Conservation (phyloP, 2,797 vertebrate genomes). For the Sebastes steindachneri region DNA sequence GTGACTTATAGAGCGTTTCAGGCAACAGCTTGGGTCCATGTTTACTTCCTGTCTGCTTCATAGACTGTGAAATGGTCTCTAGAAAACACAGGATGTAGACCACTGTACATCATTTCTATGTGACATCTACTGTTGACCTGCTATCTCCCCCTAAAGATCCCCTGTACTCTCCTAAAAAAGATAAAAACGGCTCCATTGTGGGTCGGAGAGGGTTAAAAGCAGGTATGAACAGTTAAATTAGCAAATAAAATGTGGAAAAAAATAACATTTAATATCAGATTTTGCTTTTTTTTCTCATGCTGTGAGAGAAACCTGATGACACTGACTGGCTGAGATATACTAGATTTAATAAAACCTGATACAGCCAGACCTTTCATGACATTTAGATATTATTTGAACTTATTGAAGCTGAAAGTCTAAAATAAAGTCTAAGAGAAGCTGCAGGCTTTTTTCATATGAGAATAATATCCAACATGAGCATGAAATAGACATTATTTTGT, state of each 20-base stretch:
- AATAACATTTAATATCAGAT: background rate
- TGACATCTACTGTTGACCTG: no score
- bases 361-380: background rate
- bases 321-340: background rate
- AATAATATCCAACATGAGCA: background rate
- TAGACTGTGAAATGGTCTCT: background rate
- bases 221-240: no score
- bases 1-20: background rate
- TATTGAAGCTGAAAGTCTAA: background rate
- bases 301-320: background rate
- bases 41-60: background rate
- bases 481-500: background rate
- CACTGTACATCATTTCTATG: no score
- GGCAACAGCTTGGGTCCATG: background rate
- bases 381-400: background rate
- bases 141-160: no score
- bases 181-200: no score
- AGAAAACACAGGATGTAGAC: background rate
- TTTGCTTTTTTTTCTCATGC: background rate
- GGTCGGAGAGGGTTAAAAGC: no score
- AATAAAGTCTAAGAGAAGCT: background rate
- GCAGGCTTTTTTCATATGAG: background rate
- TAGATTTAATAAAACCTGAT: background rate
- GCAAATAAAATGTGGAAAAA: background rate
- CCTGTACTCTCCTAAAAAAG: no score